Evolutionary conservation across 2,113 vertebrate genomes (phyloP).

Genomic region (Cyanoliseus patagonus): DNA sequence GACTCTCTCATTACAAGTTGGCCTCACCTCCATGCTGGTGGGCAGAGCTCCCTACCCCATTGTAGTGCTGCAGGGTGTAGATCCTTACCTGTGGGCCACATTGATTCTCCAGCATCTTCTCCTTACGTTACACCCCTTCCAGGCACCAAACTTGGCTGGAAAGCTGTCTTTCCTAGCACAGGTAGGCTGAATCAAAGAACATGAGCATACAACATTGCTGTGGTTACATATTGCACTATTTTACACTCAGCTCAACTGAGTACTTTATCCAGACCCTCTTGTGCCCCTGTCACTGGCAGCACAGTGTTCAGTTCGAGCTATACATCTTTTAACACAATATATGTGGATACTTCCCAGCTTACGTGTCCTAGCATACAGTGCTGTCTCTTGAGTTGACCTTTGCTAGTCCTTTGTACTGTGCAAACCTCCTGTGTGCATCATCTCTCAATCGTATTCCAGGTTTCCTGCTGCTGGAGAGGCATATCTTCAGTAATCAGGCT

Average conservation of each 20-base stretch:
- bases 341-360: neutral
- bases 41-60: neutral
- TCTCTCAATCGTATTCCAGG: rapidly evolving
- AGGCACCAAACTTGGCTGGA: neutral
- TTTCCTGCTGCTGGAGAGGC: neutral
- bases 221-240: neutral
- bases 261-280: neutral
- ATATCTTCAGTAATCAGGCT: neutral
- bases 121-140: neutral
- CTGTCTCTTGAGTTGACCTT: neutral
- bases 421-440: neutral
- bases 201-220: neutral
- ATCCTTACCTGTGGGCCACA: neutral
- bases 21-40: neutral
- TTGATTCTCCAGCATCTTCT: neutral
- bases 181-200: neutral
- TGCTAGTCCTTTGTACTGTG: neutral
- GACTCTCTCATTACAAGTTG: rapidly evolving
- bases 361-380: neutral
- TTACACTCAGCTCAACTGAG: neutral
- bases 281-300: neutral
- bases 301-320: neutral
- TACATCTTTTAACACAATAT: neutral
- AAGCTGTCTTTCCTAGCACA: neutral
- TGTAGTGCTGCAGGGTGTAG: neutral